A percentile compares a stretch with the other conserved stretches of the same genome.
phyloP scores from a whole-genome alignment of 2,888 invertebrate species.

The Tanytarsus gracilentus region DNA sequence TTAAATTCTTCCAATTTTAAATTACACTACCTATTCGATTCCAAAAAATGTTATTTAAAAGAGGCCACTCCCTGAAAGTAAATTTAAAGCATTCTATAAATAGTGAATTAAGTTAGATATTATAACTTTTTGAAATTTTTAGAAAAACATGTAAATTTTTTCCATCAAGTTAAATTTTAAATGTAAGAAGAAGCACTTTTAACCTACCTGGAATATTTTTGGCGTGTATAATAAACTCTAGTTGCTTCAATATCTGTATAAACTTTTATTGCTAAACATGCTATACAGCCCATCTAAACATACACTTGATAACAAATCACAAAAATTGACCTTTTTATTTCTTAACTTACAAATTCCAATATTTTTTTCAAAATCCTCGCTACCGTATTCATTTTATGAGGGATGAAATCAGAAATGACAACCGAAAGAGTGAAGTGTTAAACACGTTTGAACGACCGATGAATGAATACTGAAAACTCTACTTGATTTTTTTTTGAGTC shows the following conservation, averaged over 20 bases:
- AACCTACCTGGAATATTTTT: slow-evolving; percentile 31
- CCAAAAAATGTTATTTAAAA: slow-evolving; percentile 22
- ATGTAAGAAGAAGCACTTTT: too few species aligned
- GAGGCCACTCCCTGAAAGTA: slow-evolving; percentile 23
- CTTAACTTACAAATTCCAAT: slow-evolving; percentile 17
- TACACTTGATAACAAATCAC: neutral
- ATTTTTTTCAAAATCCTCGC: slow-evolving; percentile 16
- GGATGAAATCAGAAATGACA: neutral
- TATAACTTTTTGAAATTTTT: too few species aligned
- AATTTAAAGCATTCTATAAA: too few species aligned
- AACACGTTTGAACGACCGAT: slow-evolving; percentile 9
- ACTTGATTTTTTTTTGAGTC: neutral
- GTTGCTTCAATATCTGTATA: slow-evolving; percentile 33
- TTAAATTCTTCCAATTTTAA: neutral
- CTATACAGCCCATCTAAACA: slow-evolving; percentile 32
- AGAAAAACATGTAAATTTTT: too few species aligned
- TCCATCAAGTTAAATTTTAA: too few species aligned
- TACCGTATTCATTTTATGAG: neutral
- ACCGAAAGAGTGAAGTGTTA: neutral
- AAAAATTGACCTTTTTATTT: neutral
- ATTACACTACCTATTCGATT: slow-evolving; percentile 4
- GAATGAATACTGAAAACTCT: slow-evolving; percentile 16
- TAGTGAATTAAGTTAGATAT: too few species aligned
- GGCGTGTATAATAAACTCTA: slow-evolving; percentile 32
- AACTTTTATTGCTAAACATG: slow-evolving; percentile 32